phyloP scores from a whole-genome alignment of 1,140 invertebrate species.

The Drosophila sucinea region DNA sequence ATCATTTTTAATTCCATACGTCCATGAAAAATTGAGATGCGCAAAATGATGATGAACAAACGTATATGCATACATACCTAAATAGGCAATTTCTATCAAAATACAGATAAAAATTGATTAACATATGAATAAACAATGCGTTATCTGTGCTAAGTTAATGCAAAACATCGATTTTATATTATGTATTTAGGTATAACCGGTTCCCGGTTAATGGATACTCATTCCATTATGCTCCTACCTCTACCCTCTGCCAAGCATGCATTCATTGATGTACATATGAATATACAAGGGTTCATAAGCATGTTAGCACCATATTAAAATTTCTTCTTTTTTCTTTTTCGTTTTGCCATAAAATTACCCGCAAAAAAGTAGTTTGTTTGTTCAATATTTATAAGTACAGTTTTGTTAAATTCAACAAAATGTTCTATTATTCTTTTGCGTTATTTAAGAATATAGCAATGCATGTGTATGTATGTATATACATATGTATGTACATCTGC shows the following conservation, averaged over 20 bases:
- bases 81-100: slow-evolving; percentile 2
- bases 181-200: background rate
- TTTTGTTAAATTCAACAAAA: background rate
- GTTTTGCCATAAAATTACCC: background rate
- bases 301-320: slow-evolving; percentile 7
- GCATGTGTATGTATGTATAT: background rate
- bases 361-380: background rate
- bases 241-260: background rate
- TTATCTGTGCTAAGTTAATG: background rate
- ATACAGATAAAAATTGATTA: background rate
- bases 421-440: background rate
- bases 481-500: background rate
- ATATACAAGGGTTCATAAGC: slow-evolving; percentile 37
- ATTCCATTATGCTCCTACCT: background rate
- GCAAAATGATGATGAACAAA: slow-evolving; percentile 23
- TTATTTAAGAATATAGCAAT: background rate
- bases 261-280: slow-evolving; percentile 15
- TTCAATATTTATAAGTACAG: background rate
- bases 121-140: background rate
- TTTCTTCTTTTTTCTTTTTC: background rate
- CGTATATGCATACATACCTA: slow-evolving; percentile 21
- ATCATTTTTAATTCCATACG: too few relatives aligned
- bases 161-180: background rate
- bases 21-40: slow-evolving; percentile 6
- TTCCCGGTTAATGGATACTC: background rate